Base-by-base conservation (phyloP, 1,140 invertebrate genomes). In the Megalopta genalis region DNA sequence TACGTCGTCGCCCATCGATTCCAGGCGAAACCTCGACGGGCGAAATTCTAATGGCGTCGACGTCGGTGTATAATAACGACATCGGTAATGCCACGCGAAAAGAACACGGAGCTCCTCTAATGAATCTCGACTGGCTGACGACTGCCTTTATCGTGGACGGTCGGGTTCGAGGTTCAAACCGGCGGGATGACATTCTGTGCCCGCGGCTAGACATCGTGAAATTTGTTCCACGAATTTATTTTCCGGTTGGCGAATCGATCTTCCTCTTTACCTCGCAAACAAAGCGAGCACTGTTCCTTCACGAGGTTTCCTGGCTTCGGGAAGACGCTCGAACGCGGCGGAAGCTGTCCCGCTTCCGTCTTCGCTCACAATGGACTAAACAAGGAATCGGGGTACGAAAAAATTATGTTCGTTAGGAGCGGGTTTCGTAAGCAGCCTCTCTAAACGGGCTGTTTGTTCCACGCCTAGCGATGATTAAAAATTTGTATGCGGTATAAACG, bases 11-110 rank as follows among this genome's bases (percentile, higher is more conserved):
- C 39, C 65, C 49, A 65, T 76, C 60, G 64, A 70, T 59, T 66
- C 37, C 42, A 65, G 62, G n/a, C 59, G 64, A 65, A 60, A 23
- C 59, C 57, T 72, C 54, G 75, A 46, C 49, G 42, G 62, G 42
- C 68, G 25, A 32, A 68, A 49, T 84, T 77, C 66, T 85, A 85
- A 84, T 70, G 76, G 68, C 25, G 71, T 60, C 82, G 77, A 60
- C 60, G 62, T 69, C 76, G 59, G 69, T 83, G 57, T 63, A 46
- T 66, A 71, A 84, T 76, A 81, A 81, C 68, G 63, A 52, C 68
- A 68, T 25, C n/a, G 63, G 59, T 76, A 59, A 64, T 71, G 60
- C 32, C 39, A 62, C 2, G 16, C 42, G 32, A 59, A 59, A 83
- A 76, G 77, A 75, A 57, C 79, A 80, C 46, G 64, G 59, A 71